Evolutionary conservation across 2,888 invertebrate genomes (phyloP).

Genomic region (Caprella mutica): DNA sequence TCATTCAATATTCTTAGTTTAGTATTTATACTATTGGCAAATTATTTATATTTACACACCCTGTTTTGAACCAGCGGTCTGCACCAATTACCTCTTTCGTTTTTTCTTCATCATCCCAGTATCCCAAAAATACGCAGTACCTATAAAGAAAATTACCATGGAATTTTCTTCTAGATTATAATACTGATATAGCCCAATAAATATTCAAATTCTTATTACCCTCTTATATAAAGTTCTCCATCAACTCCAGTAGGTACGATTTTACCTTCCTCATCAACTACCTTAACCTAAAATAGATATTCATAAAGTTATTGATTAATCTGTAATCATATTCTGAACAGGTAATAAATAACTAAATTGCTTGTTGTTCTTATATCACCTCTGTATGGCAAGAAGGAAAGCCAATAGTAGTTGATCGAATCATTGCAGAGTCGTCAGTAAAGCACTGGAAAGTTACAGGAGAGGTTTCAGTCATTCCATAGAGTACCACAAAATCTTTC

Average conservation of each 20-base stretch:
- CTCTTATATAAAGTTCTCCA: constrained; percentile 59
- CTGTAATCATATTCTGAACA: not conserved
- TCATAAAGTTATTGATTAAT: no score
- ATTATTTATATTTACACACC: constrained; percentile 17
- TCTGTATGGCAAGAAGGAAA: constrained; percentile 47
- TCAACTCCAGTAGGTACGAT: constrained; percentile 56
- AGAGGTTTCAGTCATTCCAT: constrained; percentile 52
- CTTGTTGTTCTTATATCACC: constrained; percentile 5
- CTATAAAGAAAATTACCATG: no score
- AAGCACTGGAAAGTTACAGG: constrained; percentile 48
- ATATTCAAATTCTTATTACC: no score
- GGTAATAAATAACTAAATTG: not conserved
- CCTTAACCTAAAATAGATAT: constrained; percentile 44
- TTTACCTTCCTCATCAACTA: constrained; percentile 53
- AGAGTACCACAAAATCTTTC: constrained; percentile 42
- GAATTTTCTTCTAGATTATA: no score
- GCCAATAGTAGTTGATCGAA: constrained; percentile 47
- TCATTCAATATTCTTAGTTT: no score
- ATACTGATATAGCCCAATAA: no score
- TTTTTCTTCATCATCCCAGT: constrained; percentile 66
- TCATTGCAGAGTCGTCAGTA: constrained; percentile 43
- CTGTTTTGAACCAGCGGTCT: constrained; percentile 65
- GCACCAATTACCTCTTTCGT: constrained; percentile 53
- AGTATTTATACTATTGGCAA: no score
- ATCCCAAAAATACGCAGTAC: constrained; percentile 66